Conservation (phyloP, 1,140 invertebrate genomes). For the Trissolcus basalis region DNA sequence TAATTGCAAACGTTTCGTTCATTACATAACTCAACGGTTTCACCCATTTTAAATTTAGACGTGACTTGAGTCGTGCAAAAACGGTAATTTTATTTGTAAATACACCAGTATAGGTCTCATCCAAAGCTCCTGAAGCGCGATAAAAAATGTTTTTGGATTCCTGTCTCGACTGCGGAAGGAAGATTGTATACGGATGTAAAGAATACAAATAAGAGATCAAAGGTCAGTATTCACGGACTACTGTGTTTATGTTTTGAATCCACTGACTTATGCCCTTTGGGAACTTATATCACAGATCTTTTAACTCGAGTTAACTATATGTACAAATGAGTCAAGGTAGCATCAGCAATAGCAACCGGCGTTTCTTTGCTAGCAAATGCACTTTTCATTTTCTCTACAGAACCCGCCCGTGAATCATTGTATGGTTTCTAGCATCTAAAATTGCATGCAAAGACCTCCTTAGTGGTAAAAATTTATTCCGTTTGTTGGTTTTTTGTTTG, state of each 20-base stretch:
- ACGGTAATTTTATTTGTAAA: too few relatives aligned
- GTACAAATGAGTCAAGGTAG: slow-evolving; percentile 33
- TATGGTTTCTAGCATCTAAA: too few relatives aligned
- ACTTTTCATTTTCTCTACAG: background rate
- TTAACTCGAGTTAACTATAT: slow-evolving; percentile 8
- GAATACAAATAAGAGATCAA: slow-evolving; percentile 14
- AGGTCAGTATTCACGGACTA: slow-evolving; percentile 39
- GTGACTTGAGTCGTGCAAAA: slow-evolving; percentile 15
- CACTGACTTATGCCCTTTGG: slow-evolving; percentile 45
- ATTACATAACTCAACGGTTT: slow-evolving; percentile 36
- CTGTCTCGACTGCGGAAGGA: too few relatives aligned
- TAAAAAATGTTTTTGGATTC: too few relatives aligned
- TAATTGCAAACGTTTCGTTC: slow-evolving; percentile 31
- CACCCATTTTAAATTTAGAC: slow-evolving; percentile 33
- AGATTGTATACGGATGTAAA: background rate
- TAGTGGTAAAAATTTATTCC: too few relatives aligned
- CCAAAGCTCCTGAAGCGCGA: too few relatives aligned
- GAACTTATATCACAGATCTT: slow-evolving; percentile 32
- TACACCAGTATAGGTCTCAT: too few relatives aligned
- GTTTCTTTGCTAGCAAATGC: slow-evolving; percentile 8
- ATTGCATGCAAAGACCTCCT: too few relatives aligned
- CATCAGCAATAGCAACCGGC: slow-evolving; percentile 14
- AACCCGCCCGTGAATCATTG: background rate
- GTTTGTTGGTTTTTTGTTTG: too few relatives aligned
- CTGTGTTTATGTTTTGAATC: slow-evolving; percentile 33